A percentile compares a stretch with the other conserved stretches of the same genome.
These are phyloP conservation scores for Lophotriccus pileatus DNA, from an alignment of 2,797 vertebrate species.

Conservation along the genomic window DNA sequence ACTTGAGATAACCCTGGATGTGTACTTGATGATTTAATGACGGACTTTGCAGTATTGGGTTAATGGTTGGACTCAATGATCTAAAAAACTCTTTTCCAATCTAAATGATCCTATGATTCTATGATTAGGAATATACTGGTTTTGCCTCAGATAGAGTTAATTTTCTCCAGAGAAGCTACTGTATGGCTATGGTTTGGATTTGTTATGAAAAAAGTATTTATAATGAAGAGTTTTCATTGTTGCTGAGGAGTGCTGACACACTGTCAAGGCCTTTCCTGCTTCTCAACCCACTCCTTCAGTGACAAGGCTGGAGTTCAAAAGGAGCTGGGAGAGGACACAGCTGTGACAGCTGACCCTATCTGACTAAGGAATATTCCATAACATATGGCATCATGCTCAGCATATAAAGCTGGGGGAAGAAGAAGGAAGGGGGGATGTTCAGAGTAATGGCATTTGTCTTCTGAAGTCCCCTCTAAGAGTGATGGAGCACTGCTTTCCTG, in stretches of 20 bases:
- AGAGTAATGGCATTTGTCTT: neutral
- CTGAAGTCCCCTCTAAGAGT: neutral
- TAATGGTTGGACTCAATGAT: neutral
- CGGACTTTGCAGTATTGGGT: neutral
- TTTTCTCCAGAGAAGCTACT: neutral
- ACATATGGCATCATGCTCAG: neutral
- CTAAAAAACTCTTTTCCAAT: neutral
- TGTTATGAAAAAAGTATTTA: neutral
- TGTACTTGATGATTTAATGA: neutral
- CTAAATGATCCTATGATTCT: neutral
- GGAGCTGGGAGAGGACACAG: neutral
- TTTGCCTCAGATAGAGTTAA: neutral
- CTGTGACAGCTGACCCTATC: neutral
- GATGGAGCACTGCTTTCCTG: neutral
- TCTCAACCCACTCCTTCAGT: neutral
- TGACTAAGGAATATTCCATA: neutral
- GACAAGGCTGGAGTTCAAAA: neutral
- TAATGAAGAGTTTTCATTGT: neutral
- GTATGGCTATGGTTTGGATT: neutral
- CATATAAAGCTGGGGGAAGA: neutral
- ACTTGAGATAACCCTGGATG: neutral
- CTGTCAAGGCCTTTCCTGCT: no score
- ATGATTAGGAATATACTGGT: neutral
- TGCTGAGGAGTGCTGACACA: neutral
- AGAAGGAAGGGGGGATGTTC: neutral